Base-by-base conservation (phyloP, 2,797 vertebrate species). In the Spheniscus humboldti region DNA sequence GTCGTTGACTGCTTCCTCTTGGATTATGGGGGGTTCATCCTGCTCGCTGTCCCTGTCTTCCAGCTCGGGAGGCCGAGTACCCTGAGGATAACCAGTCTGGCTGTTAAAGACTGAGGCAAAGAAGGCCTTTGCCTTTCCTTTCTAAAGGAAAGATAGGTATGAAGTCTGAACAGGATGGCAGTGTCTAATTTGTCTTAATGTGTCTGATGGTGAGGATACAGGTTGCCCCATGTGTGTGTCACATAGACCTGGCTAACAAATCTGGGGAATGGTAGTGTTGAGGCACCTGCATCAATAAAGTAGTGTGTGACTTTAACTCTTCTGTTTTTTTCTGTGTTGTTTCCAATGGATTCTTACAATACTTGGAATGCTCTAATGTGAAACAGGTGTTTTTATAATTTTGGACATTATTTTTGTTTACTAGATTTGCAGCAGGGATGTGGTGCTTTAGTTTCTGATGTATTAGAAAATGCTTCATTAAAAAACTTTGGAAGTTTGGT, bases 331-430 rank as follows among this genome's bases (percentile, higher is more conserved):
- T 14, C 3, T 37, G 6, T 60, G 31, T 31, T 50, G 10, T 43
- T 93, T 68, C 79, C 14, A 16, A 20, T 50, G 43, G 50, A 33
- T 56, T 68, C 28, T 86, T 90, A 24, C 3, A 68, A 9, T 45
- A 10, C 7, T 55, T 71, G 7, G 1, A 64, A 41, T 5, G 6
- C n/a, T n/a, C 3, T 27, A 11, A 28, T 22, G 20, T 62, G 50
- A 53, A 90, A 31, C 7, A 20, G 7, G 8, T 90, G 50, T 35
- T 18, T 75, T 72, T 75, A 28, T 35, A 2, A 10, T 39, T 68
- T 68, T 0, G 0, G 50, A 30, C 4, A 1, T 28, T 39, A 12
- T 8, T 19, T 72, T 57, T 62, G 16, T 73, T 75, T 74, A 9
- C 30, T 89, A 35, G 31, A 14, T 43, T 79, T 67, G 12, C 19